Evolutionary conservation across 1,140 invertebrate species (phyloP).

Genomic region (Stegodyphus mimosarum): DNA sequence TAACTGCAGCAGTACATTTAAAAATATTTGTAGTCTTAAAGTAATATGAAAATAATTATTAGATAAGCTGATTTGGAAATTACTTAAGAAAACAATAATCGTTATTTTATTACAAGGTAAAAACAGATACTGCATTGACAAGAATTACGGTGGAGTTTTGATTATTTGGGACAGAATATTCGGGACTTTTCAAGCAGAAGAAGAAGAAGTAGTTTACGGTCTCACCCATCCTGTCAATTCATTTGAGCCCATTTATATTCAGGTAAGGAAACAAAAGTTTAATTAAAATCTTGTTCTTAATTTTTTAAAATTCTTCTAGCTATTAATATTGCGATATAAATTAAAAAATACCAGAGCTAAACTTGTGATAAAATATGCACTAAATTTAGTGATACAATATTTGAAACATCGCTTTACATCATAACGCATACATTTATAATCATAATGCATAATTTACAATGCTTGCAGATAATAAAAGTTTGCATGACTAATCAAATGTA

Average conservation of each 20-base stretch:
- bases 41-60: too few relatives aligned
- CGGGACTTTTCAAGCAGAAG: constrained; percentile 71
- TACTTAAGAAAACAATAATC: too few relatives aligned
- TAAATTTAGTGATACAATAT: not conserved
- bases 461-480: too few relatives aligned
- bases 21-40: too few relatives aligned
- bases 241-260: constrained; percentile 79
- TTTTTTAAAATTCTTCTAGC: not conserved
- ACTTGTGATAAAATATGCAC: not conserved
- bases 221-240: constrained; percentile 82
- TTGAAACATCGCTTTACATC: not conserved
- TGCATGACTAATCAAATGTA: too few relatives aligned
- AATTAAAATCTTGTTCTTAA: not conserved
- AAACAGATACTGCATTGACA: constrained; percentile 76
- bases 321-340: not conserved
- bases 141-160: constrained; percentile 75
- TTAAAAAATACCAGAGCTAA: not conserved
- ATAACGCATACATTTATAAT: too few relatives aligned
- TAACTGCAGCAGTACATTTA: too few relatives aligned
- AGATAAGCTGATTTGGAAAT: too few relatives aligned
- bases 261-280: constrained; percentile 23
- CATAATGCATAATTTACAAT: too few relatives aligned
- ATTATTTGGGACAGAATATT: constrained; percentile 75
- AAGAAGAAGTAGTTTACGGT: constrained; percentile 83
- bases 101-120: constrained; percentile 64